phyloP scores from a whole-genome alignment of 2,888 invertebrate species.

The Torymus tubicola region DNA sequence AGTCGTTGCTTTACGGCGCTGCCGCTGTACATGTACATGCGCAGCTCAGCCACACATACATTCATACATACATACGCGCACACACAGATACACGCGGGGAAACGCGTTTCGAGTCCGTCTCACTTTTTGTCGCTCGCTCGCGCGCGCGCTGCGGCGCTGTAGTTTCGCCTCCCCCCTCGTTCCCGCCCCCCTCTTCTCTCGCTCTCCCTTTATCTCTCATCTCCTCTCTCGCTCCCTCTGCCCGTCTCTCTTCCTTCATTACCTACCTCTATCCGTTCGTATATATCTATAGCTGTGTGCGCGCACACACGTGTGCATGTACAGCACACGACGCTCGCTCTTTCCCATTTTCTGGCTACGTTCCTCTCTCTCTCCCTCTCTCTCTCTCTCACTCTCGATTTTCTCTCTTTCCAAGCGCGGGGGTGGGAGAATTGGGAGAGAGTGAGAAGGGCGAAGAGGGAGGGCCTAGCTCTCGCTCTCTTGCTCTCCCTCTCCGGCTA shows the following conservation, averaged over 20 bases:
- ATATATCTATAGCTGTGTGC: slow-evolving; percentile 14
- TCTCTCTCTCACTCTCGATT: slow-evolving; percentile 44
- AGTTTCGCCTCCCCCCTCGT: slow-evolving; percentile 52
- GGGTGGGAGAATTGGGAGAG: slow-evolving; percentile 51
- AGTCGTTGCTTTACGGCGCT: background rate
- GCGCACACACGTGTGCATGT: slow-evolving; percentile 4
- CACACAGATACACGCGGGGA: slow-evolving; percentile 42
- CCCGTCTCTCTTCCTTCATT: slow-evolving; percentile 45
- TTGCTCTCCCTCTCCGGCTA: slow-evolving; percentile 75
- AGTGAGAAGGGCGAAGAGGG: slow-evolving; percentile 76
- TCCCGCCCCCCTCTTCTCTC: slow-evolving; percentile 69
- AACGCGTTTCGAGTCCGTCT: slow-evolving; percentile 47
- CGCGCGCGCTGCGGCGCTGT: slow-evolving; percentile 32
- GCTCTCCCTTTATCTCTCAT: slow-evolving; percentile 79
- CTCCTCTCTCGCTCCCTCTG: slow-evolving; percentile 56
- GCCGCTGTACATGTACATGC: background rate
- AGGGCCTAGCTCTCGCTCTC: slow-evolving; percentile 66
- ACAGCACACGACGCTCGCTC: slow-evolving; percentile 31
- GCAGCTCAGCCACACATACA: background rate
- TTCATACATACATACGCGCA: background rate
- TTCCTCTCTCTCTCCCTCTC: slow-evolving; percentile 13
- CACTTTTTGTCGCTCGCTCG: slow-evolving; percentile 58
- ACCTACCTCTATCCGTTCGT: slow-evolving; percentile 52
- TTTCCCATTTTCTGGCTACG: slow-evolving; percentile 49
- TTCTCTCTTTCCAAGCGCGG: slow-evolving; percentile 41